These are phyloP conservation scores for Montipora capricornis DNA, from an alignment of 64 coral and sea anemone species.

Conservation along the genomic window DNA sequence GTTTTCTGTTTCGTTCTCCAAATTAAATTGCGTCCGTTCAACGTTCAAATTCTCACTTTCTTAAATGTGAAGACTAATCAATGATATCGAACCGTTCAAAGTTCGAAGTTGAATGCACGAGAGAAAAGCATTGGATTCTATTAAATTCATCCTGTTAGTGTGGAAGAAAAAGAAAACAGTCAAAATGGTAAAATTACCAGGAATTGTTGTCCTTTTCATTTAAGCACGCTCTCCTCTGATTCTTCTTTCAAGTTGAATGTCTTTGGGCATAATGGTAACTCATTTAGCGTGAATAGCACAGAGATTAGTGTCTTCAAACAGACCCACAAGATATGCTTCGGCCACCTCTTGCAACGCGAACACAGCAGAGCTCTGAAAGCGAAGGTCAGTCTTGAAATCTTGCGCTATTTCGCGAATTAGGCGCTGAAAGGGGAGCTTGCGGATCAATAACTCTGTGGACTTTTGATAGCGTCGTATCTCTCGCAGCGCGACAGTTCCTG, in stretches of 20 bases:
- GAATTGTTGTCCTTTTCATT: neutral
- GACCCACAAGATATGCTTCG: slow-evolving; percentile 11
- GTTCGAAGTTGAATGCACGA: too few relatives aligned
- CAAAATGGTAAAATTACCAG: neutral
- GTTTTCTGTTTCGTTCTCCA: too few relatives aligned
- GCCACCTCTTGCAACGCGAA: slow-evolving; percentile 32
- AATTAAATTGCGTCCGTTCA: too few relatives aligned
- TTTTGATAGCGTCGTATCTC: slow-evolving; percentile 86
- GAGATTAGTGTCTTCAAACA: slow-evolving; percentile 51
- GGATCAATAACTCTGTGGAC: slow-evolving; percentile 77
- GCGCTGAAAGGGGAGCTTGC: slow-evolving; percentile 78
- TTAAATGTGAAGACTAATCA: too few relatives aligned
- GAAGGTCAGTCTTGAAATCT: slow-evolving; percentile 51
- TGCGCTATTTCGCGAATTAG: slow-evolving; percentile 45
- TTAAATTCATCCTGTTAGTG: neutral
- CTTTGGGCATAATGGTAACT: slow-evolving; percentile 48
- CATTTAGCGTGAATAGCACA: slow-evolving; percentile 48
- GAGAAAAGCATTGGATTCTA: neutral
- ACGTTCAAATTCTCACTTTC: too few relatives aligned
- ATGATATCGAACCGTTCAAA: too few relatives aligned
- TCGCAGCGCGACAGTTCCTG: slow-evolving; percentile 83
- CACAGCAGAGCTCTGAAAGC: slow-evolving; percentile 43
- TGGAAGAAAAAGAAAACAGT: neutral
- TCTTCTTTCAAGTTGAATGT: slow-evolving; percentile 41
- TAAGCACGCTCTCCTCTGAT: slow-evolving; percentile 35